Evolutionary conservation across 1,140 invertebrate genomes (phyloP).

Genomic region (Scaptomyza graminum): DNA sequence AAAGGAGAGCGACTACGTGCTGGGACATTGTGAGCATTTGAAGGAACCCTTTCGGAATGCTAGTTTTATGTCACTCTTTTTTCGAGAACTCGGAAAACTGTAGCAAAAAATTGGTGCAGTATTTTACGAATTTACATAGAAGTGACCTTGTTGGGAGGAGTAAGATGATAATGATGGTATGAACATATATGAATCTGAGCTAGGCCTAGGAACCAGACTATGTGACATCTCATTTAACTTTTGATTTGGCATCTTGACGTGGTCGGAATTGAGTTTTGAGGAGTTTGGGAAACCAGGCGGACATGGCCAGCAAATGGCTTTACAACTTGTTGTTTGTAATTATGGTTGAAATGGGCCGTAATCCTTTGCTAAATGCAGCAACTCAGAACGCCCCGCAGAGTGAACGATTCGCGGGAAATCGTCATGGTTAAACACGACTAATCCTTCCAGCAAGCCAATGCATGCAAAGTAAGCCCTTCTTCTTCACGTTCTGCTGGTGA

Average conservation of each 20-base stretch:
- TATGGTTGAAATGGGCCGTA: slow-evolving; percentile 81
- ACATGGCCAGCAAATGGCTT: slow-evolving; percentile 65
- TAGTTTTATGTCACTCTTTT: slow-evolving; percentile 34
- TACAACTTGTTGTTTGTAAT: slow-evolving; percentile 83
- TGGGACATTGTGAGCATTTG: slow-evolving; percentile 39
- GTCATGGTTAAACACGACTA: slow-evolving; percentile 78
- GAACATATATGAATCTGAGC: no score
- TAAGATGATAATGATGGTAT: background rate
- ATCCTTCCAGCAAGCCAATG: slow-evolving; percentile 70
- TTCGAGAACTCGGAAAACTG: slow-evolving; percentile 43
- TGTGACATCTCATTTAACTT: slow-evolving; percentile 71
- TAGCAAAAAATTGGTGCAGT: slow-evolving; percentile 76
- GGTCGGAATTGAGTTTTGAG: background rate
- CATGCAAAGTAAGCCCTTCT: slow-evolving; percentile 4
- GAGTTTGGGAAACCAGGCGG: slow-evolving; percentile 7
- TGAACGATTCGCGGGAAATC: slow-evolving; percentile 54
- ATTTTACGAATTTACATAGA: slow-evolving; percentile 61
- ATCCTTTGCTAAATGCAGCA: slow-evolving; percentile 78
- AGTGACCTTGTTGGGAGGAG: slow-evolving; percentile 55
- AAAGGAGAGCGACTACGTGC: slow-evolving; percentile 71
- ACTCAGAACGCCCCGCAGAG: slow-evolving; percentile 59
- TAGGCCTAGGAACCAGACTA: background rate
- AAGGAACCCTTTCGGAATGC: slow-evolving; percentile 23
- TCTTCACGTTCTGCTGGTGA: slow-evolving; percentile 17
- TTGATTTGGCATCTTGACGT: slow-evolving; percentile 77